Evolutionary conservation across 2,888 invertebrate genomes (phyloP).

Genomic region (Lasioglossum oenotherae): DNA sequence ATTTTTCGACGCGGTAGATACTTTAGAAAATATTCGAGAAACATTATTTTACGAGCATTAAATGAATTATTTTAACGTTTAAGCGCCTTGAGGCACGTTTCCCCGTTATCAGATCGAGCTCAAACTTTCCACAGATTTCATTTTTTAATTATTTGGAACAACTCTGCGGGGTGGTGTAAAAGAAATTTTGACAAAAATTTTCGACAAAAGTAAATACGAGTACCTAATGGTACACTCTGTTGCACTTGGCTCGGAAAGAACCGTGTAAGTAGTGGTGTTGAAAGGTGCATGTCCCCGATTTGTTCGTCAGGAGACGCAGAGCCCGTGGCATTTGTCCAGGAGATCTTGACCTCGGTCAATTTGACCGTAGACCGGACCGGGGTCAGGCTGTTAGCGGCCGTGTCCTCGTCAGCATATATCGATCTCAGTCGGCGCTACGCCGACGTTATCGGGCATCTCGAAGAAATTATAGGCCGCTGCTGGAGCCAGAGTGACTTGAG

Average conservation of each 20-base stretch:
- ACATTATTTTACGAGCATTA: too few species aligned
- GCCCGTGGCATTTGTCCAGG: conserved; percentile 73
- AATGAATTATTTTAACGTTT: too few species aligned
- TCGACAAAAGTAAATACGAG: too few species aligned
- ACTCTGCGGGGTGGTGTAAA: too few species aligned
- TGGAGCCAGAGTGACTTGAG: conserved; percentile 70
- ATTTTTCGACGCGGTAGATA: too few species aligned
- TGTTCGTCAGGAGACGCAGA: conserved; percentile 51
- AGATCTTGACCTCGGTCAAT: conserved; percentile 78
- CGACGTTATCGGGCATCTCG: conserved; percentile 69
- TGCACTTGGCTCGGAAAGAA: conserved; percentile 7
- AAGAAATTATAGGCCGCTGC: conserved; percentile 74
- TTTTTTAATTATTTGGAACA: too few species aligned
- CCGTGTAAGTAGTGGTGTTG: neutral
- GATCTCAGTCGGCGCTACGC: conserved; percentile 72
- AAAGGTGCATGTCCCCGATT: conserved; percentile 54
- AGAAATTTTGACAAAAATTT: too few species aligned
- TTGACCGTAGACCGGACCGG: conserved; percentile 57
- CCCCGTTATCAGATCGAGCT: too few species aligned
- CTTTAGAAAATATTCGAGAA: too few species aligned
- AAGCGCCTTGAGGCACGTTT: too few species aligned
- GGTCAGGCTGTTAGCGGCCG: conserved; percentile 71
- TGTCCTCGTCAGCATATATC: conserved; percentile 66
- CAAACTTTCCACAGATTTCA: too few species aligned
- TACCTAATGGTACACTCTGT: neutral